These are phyloP conservation scores for Pteria penguin DNA, from an alignment of 2,888 invertebrate species.

Conservation along the genomic window DNA sequence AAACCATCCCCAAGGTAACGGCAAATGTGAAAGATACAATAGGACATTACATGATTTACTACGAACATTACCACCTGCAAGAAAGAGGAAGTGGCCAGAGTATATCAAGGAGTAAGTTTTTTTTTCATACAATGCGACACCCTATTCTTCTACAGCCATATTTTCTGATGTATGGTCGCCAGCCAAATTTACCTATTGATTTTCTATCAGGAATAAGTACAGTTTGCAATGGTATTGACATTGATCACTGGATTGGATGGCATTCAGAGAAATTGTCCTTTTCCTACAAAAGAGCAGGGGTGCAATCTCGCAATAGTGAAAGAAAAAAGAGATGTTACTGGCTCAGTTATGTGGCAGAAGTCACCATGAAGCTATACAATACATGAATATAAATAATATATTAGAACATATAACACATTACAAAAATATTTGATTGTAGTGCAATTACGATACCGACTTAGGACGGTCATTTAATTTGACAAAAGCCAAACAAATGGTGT, in stretches of 20 bases:
- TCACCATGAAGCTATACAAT: too few relatives aligned
- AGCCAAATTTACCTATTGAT: constrained; percentile 34
- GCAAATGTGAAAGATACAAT: constrained; percentile 42
- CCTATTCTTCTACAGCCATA: constrained; percentile 26
- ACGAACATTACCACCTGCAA: constrained; percentile 37
- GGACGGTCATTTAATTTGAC: too few relatives aligned
- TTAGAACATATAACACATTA: too few relatives aligned
- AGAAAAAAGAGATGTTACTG: neutral
- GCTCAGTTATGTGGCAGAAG: too few relatives aligned
- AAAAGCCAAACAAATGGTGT: too few relatives aligned
- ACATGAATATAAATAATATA: too few relatives aligned
- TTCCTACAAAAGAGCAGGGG: neutral
- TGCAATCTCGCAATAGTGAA: neutral
- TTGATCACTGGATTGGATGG: neutral
- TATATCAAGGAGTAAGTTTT: constrained; percentile 39
- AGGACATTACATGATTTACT: constrained; percentile 47
- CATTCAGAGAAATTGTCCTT: neutral
- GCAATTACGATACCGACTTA: too few relatives aligned
- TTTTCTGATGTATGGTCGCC: constrained; percentile 29
- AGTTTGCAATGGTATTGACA: neutral
- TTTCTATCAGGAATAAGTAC: constrained; percentile 16
- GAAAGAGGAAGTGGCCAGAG: constrained; percentile 48
- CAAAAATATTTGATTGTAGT: too few relatives aligned
- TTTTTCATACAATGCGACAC: constrained; percentile 36
- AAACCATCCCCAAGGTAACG: constrained; percentile 45